Base-by-base conservation (phyloP, 2,888 invertebrate species). In the Ochropleura plecta region DNA sequence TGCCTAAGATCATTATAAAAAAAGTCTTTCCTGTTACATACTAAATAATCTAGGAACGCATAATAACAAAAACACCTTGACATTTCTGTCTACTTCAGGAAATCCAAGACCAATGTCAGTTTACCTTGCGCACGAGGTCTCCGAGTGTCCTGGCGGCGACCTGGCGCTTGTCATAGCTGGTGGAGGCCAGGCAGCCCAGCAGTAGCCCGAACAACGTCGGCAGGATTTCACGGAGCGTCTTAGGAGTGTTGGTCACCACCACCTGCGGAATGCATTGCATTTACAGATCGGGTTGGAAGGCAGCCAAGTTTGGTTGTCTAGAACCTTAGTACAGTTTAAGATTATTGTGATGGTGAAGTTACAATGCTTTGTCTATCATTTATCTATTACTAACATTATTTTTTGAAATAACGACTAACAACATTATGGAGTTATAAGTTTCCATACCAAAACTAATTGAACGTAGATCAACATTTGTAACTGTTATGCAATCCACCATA, bases 211-310 rank as follows among this genome's bases (percentile, higher is more conserved):
- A 99, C 64, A 99, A 96, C 0, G 99, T 99, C 9, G 99, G 99
- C 84, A 99, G 97, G 90, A 99, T 99, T 97, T 99, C 99, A 79
- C 99, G 97, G 63, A 99, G 96, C 0, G 99, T 99, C 92, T 99
- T 97, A 0, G 99, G 99, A 0, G 99, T 99, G 93, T 99, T 99
- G 1, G 99, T 98, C 2, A 99, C 99, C 2, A 99, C 99, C 85
- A 99, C 99, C 95, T 95, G 51, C 0, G 5, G 59, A 40, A 2
- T 1, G 49, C 42, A 44, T 7, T 4, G 8, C 18, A 5, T 20
- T 14, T 65, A 16, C 20, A 62, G 7, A 6, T n/a, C 7, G 12
- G 16, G 8, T 57, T 57, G 16, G 30, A 16, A 40, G 16, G 57
- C 30, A n/a, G 6, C n/a, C 60, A 18, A 42, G n/a, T n/a, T 44